These are phyloP conservation scores for Notodonta ziczac DNA, from an alignment of 2,888 invertebrate genomes.

Conservation along the genomic window DNA sequence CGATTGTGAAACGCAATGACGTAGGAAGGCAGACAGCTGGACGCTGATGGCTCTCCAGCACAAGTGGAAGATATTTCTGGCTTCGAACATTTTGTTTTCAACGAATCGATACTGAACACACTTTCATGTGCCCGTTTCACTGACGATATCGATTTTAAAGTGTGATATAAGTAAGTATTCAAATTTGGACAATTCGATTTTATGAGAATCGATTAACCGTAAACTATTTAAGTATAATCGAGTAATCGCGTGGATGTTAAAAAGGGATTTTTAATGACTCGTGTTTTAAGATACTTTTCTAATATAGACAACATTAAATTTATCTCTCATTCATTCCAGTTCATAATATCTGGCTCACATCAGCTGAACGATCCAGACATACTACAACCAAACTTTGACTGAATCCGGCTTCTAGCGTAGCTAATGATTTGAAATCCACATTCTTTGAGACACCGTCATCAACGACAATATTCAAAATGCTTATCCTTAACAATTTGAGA, in stretches of 20 bases:
- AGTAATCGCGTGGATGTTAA: slow-evolving; percentile 1
- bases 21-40: slow-evolving; percentile 57
- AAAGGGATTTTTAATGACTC: neutral
- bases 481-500: too few species aligned
- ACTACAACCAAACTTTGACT: too few species aligned
- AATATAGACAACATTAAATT: too few species aligned
- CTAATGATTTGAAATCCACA: too few species aligned
- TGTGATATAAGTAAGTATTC: neutral
- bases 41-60: slow-evolving; percentile 37
- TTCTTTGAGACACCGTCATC: too few species aligned
- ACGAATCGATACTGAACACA: slow-evolving; percentile 22
- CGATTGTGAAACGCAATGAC: slow-evolving; percentile 53
- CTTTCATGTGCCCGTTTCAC: too few species aligned
- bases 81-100: slow-evolving; percentile 11
- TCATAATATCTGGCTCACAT: too few species aligned
- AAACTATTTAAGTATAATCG: neutral
- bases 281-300: neutral
- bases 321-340: too few species aligned
- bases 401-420: too few species aligned
- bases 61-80: slow-evolving; percentile 61
- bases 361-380: too few species aligned
- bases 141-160: neutral
- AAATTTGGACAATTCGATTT: neutral
- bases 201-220: neutral
- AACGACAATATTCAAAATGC: too few species aligned